Evolutionary conservation across 2,888 invertebrate species (phyloP).

Genomic region (Neuroscelio doddi): DNA sequence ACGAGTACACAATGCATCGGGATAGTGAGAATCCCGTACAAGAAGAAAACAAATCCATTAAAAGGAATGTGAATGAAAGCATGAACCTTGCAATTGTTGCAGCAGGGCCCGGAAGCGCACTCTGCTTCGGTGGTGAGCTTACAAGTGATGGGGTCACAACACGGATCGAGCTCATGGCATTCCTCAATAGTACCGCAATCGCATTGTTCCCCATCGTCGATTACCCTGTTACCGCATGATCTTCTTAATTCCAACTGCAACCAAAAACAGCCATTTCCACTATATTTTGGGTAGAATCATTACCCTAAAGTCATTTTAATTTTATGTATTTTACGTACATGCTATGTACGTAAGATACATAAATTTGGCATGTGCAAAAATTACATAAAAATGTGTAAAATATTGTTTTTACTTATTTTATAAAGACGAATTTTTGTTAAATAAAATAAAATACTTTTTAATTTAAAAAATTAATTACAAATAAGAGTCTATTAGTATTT

Average conservation of each 20-base stretch:
- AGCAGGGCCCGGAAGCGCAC: slow-evolving; percentile 94
- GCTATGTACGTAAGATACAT: too few relatives aligned
- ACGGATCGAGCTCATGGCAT: slow-evolving; percentile 90
- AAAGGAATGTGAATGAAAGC: slow-evolving; percentile 16
- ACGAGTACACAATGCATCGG: slow-evolving; percentile 40
- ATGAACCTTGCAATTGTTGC: slow-evolving; percentile 88
- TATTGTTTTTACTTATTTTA: too few relatives aligned
- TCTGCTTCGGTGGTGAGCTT: slow-evolving; percentile 94
- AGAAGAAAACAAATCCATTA: slow-evolving; percentile 17
- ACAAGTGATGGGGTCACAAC: slow-evolving; percentile 98
- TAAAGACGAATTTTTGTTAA: too few relatives aligned
- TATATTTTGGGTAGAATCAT: neutral
- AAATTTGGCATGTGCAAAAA: too few relatives aligned
- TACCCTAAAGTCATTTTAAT: too few relatives aligned
- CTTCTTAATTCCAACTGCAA: slow-evolving; percentile 78
- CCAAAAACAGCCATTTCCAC: slow-evolving; percentile 24
- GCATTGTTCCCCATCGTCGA: slow-evolving; percentile 97
- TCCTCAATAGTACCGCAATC: slow-evolving; percentile 96
- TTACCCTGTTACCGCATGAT: slow-evolving; percentile 94
- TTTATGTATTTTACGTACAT: too few relatives aligned
- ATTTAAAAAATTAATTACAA: too few relatives aligned
- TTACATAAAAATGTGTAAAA: too few relatives aligned
- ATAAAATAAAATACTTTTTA: too few relatives aligned
- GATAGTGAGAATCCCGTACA: slow-evolving; percentile 30
- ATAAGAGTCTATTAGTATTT: too few relatives aligned